Base-by-base conservation (phyloP, 2,888 invertebrate species). In the Hypolimnas misippus region DNA sequence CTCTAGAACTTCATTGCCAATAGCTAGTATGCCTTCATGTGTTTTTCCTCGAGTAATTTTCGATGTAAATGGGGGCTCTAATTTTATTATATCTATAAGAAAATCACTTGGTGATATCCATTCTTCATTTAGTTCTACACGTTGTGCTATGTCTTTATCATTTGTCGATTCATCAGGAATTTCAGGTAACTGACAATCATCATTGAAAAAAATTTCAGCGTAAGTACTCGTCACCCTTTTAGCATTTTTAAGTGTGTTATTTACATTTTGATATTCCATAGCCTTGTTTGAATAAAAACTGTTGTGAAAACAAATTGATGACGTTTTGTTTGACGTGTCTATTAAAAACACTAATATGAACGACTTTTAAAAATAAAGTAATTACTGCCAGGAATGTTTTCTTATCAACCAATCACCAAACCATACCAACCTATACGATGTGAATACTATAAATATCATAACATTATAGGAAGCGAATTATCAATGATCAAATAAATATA, bases 61-160 rank as follows among this genome's bases (percentile, higher is more conserved):
- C 0, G 91, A 89, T 14, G 92, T 92, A 67, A 91, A 89, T 0
- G 92, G 92, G 38, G 90, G 87, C 29, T 76, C 76, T 7, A 92
- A 72, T 53, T 87, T 81, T 65, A 91, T 52, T 68, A 77, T 78
- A 16, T 82, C 87, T 66, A 89, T 84, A 40, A 92, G 70, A 59
- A 81, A 72, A 70, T 92, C 92, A 72, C 92, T 92, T 7, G 92
- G 92, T 40, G 92, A 92, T 49, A 76, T 70, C 91, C 92, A 92
- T 38, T 76, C 73, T 64, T 76, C 73, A 14, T 66, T 49, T 17
- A 57, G 17, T 5, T 61, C 49, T 53, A 62, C 31, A 5, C 58
- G 38, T 54, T 49, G 49, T 62, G 16, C 49, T 55, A 53, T 19
- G 35, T 57, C 51, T 62, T 52, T 31, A 21, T 52, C n/a, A 52